Evolutionary conservation across 2,888 invertebrate genomes (phyloP), one percentile per base, ranked within the genome.

Genomic region (Mayetiola destructor): DNA sequence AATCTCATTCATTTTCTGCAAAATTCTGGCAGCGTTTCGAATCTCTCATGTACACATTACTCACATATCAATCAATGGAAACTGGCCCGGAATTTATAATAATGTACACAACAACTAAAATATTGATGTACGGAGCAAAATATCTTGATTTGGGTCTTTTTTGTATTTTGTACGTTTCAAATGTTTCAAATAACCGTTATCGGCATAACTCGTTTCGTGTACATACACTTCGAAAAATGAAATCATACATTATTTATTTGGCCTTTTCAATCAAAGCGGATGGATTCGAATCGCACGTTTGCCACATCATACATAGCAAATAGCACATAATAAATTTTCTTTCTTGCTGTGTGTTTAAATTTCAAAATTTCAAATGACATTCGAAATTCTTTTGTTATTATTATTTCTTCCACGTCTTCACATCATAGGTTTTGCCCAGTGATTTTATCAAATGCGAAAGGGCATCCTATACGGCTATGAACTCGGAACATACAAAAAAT

Each of bases 351-450:
- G n/a, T 36, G 23, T 23, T 42, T 23, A 14, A 9, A 2, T 21
- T 23, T 23, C 39, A 20, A 21, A 6, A 27, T n/a, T 16, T n/a
- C 48, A 48, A 27, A 48, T 48, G 48, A 48, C 27, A 27, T 48
- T 48, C 48, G 27, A 48, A 48, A 48, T 48, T 48, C 48, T 48
- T 48, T 48, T 48, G 48, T 48, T 27, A 48, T 48, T 48, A 48
- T 48, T 48, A n/a, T n/a, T n/a, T n/a, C n/a, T n/a, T 48, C 27
- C 48, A 48, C 48, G 48, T 48, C 48, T 48, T 48, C 27, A n/a
- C 42, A 23, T 48, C 48, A 48, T 27, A n/a, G n/a, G n/a, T 23
- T 39, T 27, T 48, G 48, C 42, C 42, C 32, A 48, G 14, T 27
- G 48, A 48, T 48, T 48, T 48, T 48, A 48, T 48, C 27, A 23